Evolutionary conservation across 2,113 vertebrate genomes (phyloP), one percentile per base, ranked within the genome.

Genomic region (Nematolebias whitei): DNA sequence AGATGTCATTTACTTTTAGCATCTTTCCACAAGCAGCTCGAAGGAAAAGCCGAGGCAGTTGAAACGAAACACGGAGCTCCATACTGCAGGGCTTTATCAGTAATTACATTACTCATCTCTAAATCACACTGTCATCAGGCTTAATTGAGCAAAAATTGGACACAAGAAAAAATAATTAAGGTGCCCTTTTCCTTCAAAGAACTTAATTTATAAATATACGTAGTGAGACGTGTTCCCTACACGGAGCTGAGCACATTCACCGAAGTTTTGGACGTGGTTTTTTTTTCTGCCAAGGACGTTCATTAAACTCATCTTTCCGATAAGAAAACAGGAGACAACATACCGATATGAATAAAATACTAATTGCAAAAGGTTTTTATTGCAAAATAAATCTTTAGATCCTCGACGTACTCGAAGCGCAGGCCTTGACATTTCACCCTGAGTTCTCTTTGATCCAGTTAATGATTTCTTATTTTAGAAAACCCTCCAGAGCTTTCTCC

Each of bases 81-180:
- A 79, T 75, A 84, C 82, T 76, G 83, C 71, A 75, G 71, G 54
- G 77, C 80, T 89, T 89, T 91, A 88, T 87, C 86, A 87, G 89
- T 89, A 88, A 91, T 90, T 89, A 80, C 84, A 76, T 83, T 80
- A 85, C 71, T 84, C 81, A 80, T 84, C 75, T 79, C 78, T 48
- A 73, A 86, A 90, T 90, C 87, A 84, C 79, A 69, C 74, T 68
- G 75, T 73, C 87, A 89, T 90, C 86, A 70, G 47, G 85, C 79
- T 83, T 85, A 79, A 87, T 84, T 84, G 56, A 75, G 76, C 56
- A 68, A 74, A 88, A 88, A 84, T 84, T 85, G 76, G 71, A 76
- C 75, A 70, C 58, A 69, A 55, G 66, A 57, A 70, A 82, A 87
- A 85, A 87, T 74, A 85, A 79, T 85, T 71, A 88, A 77, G 76